Percentiles rank a stretch among this genome's conserved stretches.
These are phyloP conservation scores for Papilio demoleus DNA, from an alignment of 2,888 invertebrate genomes.

Conservation along the genomic window DNA sequence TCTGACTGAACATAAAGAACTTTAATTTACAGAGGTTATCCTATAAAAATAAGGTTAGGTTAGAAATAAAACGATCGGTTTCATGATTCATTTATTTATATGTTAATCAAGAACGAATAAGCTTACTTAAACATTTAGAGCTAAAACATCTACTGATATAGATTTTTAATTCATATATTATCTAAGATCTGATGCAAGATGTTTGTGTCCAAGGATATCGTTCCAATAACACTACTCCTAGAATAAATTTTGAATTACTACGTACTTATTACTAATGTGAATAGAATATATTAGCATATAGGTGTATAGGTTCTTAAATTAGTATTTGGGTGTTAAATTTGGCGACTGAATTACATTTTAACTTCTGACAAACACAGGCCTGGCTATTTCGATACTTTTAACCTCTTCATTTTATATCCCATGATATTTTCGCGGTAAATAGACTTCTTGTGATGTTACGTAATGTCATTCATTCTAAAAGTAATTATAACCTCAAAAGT, in stretches of 20 bases:
- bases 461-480: neutral
- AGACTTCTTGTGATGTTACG: neutral
- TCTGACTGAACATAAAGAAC: no score
- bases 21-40: no score
- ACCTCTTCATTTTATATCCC: no score
- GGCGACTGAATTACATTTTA: constrained; percentile 53
- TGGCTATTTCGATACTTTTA: neutral
- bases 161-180: constrained; percentile 49
- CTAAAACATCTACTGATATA: constrained; percentile 63
- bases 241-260: constrained; percentile 41
- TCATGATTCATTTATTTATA: constrained; percentile 78
- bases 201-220: constrained; percentile 51
- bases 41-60: neutral
- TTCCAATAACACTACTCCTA: constrained; percentile 40
- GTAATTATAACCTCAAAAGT: neutral
- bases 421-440: no score
- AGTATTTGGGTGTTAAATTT: constrained; percentile 47
- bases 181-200: constrained; percentile 77
- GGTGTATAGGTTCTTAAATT: constrained; percentile 32
- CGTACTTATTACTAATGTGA: constrained; percentile 34
- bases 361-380: constrained; percentile 81
- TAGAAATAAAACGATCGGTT: constrained; percentile 66
- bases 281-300: constrained; percentile 29
- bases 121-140: constrained; percentile 74
- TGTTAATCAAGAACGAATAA: constrained; percentile 75